Base-by-base conservation (phyloP, 2,113 vertebrate genomes). In the Rhipidura dahli region DNA sequence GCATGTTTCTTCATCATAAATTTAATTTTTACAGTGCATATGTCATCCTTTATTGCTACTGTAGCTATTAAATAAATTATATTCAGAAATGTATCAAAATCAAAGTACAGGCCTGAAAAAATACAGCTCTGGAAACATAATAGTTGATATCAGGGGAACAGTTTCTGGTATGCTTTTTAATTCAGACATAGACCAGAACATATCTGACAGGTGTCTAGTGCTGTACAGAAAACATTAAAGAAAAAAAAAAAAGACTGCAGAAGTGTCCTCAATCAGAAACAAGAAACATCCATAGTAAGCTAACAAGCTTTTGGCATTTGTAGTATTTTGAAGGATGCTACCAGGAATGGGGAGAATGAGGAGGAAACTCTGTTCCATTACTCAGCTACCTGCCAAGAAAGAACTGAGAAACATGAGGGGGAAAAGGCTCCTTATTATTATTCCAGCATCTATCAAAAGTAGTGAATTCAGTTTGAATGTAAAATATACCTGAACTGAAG, bases 31-130 rank as follows among this genome's bases (percentile, higher is more conserved):
- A 75, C 78, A 80, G 53, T 63, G 42, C 44, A 39, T 53, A 47
- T 77, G 53, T 91, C 18, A 4, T 70, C 45, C 63, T 78, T 83
- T 71, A 89, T 66, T 94, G 31, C 39, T 90, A 39, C 23, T 60
- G 11, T 53, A 92, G 72, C 66, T 88, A 87, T 51, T 75, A 82
- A 78, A 78, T 94, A 90, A 76, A 96, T 93, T 95, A 83, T 69
- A 93, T 64, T 71, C 72, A 89, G n/a, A 75, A 85, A 92, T 13
- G 2, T 47, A 49, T 63, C 30, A 80, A 86, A 94, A 66, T 3
- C 5, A 35, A 93, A 72, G 17, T 40, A 64, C 28, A 77, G 33
- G 19, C 37, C 27, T 88, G 40, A 73, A 59, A 73, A 68, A 35
- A 75, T n/a, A 57, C 39, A 56, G 21, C 13, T 64, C 78, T 24